These are phyloP conservation scores for Mechanitis messenoides DNA, from an alignment of 2,888 invertebrate genomes.

Conservation along the genomic window DNA sequence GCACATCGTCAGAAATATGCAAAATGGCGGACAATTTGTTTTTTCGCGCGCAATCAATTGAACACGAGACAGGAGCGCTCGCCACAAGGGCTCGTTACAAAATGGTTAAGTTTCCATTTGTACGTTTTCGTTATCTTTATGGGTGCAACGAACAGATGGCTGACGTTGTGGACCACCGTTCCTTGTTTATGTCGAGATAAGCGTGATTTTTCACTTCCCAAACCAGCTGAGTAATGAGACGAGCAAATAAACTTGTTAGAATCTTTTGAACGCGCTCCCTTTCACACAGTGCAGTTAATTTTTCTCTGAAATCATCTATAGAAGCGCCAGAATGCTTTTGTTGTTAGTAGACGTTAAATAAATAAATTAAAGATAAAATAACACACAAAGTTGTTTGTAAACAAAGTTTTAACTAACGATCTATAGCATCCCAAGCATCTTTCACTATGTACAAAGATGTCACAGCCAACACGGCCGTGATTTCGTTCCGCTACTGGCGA, in stretches of 20 bases:
- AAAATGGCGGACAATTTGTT: constrained; percentile 61
- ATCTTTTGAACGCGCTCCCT: constrained; percentile 54
- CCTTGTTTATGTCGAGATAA: constrained; percentile 67
- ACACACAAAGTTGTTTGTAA: constrained; percentile 56
- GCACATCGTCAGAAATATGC: constrained; percentile 71
- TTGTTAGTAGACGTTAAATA: constrained; percentile 29
- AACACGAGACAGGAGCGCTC: constrained; percentile 48
- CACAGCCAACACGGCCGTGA: constrained; percentile 44
- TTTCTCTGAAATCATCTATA: constrained; percentile 47
- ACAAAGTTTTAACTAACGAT: constrained; percentile 47
- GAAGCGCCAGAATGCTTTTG: constrained; percentile 26
- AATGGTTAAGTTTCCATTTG: constrained; percentile 66
- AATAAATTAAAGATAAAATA: constrained; percentile 30
- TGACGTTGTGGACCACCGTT: constrained; percentile 61
- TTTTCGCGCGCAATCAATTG: constrained; percentile 64
- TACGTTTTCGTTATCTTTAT: constrained; percentile 72
- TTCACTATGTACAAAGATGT: constrained; percentile 50
- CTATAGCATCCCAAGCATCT: constrained; percentile 42
- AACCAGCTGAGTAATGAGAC: constrained; percentile 67
- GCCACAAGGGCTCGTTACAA: constrained; percentile 57
- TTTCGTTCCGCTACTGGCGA: constrained; percentile 11
- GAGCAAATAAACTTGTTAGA: constrained; percentile 60
- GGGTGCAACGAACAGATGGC: constrained; percentile 76
- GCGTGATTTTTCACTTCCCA: constrained; percentile 74
- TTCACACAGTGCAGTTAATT: constrained; percentile 58